phyloP scores from a whole-genome alignment of 2,797 vertebrate genomes.

The Platyrinchus mystaceus region DNA sequence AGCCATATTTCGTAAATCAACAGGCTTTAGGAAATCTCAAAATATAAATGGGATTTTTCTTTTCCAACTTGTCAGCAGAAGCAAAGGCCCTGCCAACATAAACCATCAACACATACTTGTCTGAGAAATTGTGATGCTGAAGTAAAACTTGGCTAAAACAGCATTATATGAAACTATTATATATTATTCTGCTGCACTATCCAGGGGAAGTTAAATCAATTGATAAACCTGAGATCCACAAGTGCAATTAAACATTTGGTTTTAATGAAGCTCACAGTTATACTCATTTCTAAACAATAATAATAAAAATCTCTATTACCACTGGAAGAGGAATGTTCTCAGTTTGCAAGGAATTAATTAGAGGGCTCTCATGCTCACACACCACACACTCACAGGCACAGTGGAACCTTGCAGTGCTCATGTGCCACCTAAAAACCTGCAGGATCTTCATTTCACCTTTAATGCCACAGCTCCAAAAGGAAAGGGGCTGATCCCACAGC shows the following conservation, averaged over 20 bases:
- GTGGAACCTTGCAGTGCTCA: background rate
- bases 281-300: background rate
- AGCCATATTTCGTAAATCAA: conserved; percentile 58
- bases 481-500: background rate
- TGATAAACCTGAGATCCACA: conserved; percentile 43
- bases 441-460: background rate
- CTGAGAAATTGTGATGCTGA: conserved; percentile 60
- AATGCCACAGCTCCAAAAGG: background rate
- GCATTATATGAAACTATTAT: conserved; percentile 30
- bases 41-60: conserved; percentile 69
- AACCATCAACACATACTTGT: conserved; percentile 66
- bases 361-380: background rate
- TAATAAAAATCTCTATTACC: background rate
- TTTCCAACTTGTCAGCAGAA: conserved; percentile 68
- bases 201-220: conserved; percentile 29
- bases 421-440: background rate
- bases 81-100: conserved; percentile 63
- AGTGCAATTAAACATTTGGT: conserved; percentile 66
- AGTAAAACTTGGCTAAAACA: conserved; percentile 47
- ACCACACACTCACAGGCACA: background rate
- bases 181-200: conserved; percentile 35
- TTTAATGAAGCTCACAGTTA: conserved; percentile 42
- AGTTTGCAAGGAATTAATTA: background rate
- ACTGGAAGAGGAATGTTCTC: background rate
- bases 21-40: conserved; percentile 67